These are phyloP conservation scores for Dermochelys coriacea DNA, from an alignment of 2,797 vertebrate genomes.

Conservation along the genomic window DNA sequence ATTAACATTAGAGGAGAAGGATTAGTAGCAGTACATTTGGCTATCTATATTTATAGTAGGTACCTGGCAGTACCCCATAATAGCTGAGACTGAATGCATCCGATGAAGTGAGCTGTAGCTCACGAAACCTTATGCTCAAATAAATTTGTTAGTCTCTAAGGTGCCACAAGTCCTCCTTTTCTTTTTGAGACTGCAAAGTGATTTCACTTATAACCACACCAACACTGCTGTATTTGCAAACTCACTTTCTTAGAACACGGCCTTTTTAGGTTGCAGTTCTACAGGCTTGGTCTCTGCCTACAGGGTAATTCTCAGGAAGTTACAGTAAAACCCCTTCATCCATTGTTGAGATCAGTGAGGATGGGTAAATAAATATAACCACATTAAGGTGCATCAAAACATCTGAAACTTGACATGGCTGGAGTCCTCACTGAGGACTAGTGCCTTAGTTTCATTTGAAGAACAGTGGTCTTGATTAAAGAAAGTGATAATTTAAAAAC, in stretches of 20 bases:
- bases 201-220: not conserved
- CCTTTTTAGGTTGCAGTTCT: not conserved
- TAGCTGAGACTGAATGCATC: not conserved
- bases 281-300: not conserved
- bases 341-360: not conserved
- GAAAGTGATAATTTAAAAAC: fast-evolving
- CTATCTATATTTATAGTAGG: not conserved
- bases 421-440: too few relatives aligned
- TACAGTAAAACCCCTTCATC: not conserved
- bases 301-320: not conserved
- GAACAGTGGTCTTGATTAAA: fast-evolving
- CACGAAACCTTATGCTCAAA: too few relatives aligned
- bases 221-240: not conserved
- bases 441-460: fast-evolving
- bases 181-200: not conserved
- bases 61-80: not conserved
- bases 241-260: not conserved
- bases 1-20: not conserved
- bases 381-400: fast-evolving
- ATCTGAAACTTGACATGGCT: not conserved
- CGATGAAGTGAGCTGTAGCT: too few relatives aligned
- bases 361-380: not conserved
- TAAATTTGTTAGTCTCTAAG: too few relatives aligned
- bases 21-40: not conserved
- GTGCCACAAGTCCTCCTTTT: too few relatives aligned